Evolutionary conservation across 2,888 invertebrate genomes (phyloP).

Genomic region (Orthonevra nobilis): DNA sequence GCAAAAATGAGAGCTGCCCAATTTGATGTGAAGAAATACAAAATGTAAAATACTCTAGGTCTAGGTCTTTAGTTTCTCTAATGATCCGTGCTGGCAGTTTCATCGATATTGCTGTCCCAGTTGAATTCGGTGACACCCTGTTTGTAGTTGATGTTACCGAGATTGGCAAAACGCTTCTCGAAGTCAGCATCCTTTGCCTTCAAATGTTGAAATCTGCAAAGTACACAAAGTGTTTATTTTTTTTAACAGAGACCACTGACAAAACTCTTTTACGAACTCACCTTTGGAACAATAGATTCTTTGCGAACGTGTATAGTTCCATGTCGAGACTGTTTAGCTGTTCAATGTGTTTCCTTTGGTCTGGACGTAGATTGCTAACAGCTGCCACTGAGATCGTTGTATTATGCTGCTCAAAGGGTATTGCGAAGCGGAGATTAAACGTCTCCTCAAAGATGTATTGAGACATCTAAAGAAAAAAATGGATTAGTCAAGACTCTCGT

Average conservation of each 20-base stretch:
- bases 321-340: conserved; percentile 93
- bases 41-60: conserved; percentile 55
- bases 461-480: conserved; percentile 82
- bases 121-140: conserved; percentile 92
- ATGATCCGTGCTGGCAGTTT: conserved; percentile 81
- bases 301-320: conserved; percentile 96
- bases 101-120: conserved; percentile 92
- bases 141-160: conserved; percentile 89
- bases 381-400: conserved; percentile 92
- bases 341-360: conserved; percentile 88
- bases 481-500: too few relatives aligned
- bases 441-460: conserved; percentile 97
- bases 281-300: conserved; percentile 90
- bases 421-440: conserved; percentile 93
- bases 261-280: conserved; percentile 72
- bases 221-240: not conserved
- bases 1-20: conserved; percentile 34
- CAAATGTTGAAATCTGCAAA: conserved; percentile 87
- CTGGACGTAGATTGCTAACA: conserved; percentile 87
- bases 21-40: not conserved
- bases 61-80: too few relatives aligned
- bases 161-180: conserved; percentile 89
- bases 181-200: conserved; percentile 91
- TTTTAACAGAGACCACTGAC: too few relatives aligned
- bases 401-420: conserved; percentile 95